Evolutionary conservation across 2,113 vertebrate genomes (phyloP).

Genomic region (Orthochromis malagaraziensis): DNA sequence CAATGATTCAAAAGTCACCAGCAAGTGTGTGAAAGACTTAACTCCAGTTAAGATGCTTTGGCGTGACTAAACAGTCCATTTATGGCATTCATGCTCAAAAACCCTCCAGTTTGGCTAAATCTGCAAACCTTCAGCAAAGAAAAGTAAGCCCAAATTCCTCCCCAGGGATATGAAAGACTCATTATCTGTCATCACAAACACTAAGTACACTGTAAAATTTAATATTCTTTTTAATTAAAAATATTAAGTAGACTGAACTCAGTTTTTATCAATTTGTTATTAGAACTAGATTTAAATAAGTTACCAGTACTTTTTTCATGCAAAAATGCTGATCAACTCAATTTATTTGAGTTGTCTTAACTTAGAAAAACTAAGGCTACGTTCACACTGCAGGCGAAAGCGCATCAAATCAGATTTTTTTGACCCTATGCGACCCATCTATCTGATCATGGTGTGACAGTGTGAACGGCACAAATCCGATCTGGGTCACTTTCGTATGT

Average conservation of each 20-base stretch:
- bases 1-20: not conserved
- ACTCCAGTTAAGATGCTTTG: not conserved
- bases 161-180: not conserved
- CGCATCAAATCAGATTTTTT: too few relatives aligned
- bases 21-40: not conserved
- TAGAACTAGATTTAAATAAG: not conserved
- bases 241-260: not conserved
- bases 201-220: not conserved
- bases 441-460: accelerated
- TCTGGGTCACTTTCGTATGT: too few relatives aligned
- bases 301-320: not conserved
- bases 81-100: not conserved
- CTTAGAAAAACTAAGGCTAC: not conserved
- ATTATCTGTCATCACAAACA: not conserved
- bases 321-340: not conserved
- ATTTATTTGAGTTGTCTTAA: not conserved
- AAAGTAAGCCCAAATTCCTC: not conserved
- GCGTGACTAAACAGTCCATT: not conserved
- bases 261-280: not conserved
- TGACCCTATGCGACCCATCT: too few relatives aligned
- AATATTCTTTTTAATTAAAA: not conserved
- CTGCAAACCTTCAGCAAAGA: not conserved
- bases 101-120: not conserved
- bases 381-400: too few relatives aligned
- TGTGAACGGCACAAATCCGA: too few relatives aligned